phyloP scores from a whole-genome alignment of 2,888 invertebrate genomes.

The Hydrotaea cyrtoneurina region DNA sequence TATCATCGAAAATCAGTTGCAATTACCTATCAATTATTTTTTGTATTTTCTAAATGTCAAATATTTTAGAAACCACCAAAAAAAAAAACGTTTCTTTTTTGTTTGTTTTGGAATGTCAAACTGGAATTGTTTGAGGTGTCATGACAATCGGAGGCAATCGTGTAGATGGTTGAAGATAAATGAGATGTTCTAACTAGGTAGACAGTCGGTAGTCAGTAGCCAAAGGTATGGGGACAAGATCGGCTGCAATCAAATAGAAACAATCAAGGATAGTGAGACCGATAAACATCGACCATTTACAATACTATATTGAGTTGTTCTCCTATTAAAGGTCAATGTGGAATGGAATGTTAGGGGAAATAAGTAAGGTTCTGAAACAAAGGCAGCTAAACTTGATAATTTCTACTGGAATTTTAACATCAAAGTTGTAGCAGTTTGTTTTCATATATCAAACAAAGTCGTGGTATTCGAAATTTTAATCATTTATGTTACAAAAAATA shows the following conservation, averaged over 20 bases:
- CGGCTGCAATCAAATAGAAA: background rate
- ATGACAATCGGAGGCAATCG: slow-evolving; percentile 33
- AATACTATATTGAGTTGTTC: no score
- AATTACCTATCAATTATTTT: slow-evolving; percentile 61
- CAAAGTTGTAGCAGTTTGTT: no score
- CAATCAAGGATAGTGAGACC: background rate
- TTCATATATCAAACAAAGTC: no score
- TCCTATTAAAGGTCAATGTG: no score
- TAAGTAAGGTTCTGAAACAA: no score
- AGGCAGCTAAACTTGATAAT: no score
- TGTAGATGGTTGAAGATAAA: slow-evolving; percentile 16
- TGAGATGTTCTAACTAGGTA: slow-evolving; percentile 17
- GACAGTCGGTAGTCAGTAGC: background rate
- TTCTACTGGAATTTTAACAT: no score
- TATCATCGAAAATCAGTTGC: slow-evolving; percentile 56
- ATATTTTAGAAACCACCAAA: slow-evolving; percentile 38
- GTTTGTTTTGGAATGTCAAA: slow-evolving; percentile 51
- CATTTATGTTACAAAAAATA: no score
- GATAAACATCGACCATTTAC: background rate
- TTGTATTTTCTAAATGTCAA: slow-evolving; percentile 60
- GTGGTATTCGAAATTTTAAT: no score
- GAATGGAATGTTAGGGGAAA: no score
- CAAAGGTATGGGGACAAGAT: background rate
- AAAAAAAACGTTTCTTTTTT: slow-evolving; percentile 36
- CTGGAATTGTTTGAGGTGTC: slow-evolving; percentile 45